Evolutionary conservation across 2,113 vertebrate genomes (phyloP).

Genomic region (Sula dactylatra): DNA sequence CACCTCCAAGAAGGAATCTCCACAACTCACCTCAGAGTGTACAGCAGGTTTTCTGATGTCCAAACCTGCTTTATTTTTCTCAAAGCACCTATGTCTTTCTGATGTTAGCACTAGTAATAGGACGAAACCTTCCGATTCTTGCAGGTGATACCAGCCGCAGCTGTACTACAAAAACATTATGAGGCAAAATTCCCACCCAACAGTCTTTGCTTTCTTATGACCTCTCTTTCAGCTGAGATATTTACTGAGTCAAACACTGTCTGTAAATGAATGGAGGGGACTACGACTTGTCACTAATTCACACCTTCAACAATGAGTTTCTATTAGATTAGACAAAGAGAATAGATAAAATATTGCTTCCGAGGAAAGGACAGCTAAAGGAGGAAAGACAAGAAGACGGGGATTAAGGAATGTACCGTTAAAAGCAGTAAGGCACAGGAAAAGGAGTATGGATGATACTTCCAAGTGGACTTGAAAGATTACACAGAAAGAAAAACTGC

Average conservation of each 20-base stretch:
- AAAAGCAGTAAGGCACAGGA: background rate
- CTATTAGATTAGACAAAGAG: background rate
- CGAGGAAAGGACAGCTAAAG: background rate
- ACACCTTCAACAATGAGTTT: background rate
- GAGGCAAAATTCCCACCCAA: background rate
- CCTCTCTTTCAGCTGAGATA: background rate
- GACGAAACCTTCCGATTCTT: background rate
- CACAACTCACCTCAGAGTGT: background rate
- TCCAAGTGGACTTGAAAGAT: background rate
- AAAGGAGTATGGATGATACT: background rate
- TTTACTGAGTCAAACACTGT: background rate
- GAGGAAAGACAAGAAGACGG: background rate
- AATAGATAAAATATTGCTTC: background rate
- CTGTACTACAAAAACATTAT: background rate
- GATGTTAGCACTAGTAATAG: background rate
- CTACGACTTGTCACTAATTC: background rate
- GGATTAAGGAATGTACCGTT: background rate
- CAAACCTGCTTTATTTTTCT: background rate
- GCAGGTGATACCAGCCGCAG: background rate
- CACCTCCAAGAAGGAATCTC: background rate
- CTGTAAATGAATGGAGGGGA: background rate
- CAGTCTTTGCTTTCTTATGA: background rate
- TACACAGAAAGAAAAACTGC: background rate
- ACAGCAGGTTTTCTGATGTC: background rate
- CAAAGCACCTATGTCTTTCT: background rate